A percentile compares a stretch with the other conserved stretches of the same genome.
Evolutionary conservation across 1,140 invertebrate species (phyloP).

Genomic region (Procambarus clarkii): DNA sequence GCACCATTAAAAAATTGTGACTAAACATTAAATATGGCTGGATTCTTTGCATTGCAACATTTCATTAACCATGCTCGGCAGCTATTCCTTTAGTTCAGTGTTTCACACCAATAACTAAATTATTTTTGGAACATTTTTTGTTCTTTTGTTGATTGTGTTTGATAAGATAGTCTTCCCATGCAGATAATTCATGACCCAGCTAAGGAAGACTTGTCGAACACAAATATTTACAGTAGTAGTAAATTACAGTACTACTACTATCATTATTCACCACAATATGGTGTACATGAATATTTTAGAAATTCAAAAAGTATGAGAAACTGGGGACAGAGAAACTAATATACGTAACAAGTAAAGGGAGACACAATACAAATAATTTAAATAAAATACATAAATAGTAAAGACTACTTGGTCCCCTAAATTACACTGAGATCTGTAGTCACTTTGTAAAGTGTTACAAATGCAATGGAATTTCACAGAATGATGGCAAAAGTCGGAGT

Average conservation of each 20-base stretch:
- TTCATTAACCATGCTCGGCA: not conserved
- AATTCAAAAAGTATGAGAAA: not conserved
- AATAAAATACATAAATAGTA: constrained; percentile 71
- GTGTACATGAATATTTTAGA: constrained; percentile 15
- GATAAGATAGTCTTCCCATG: not conserved
- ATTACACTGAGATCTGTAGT: constrained; percentile 71
- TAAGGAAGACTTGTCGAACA: constrained; percentile 2
- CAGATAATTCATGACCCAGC: not conserved
- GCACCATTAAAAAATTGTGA: not conserved
- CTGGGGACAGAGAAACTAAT: constrained; percentile 23
- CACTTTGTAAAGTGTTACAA: constrained; percentile 62
- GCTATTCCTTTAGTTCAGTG: not conserved
- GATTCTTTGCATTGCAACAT: constrained; percentile 10
- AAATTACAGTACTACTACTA: not conserved
- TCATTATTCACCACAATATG: not conserved
- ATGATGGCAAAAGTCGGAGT: constrained; percentile 21
- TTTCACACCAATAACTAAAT: no score
- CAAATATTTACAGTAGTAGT: not conserved
- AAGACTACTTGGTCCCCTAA: constrained; percentile 64
- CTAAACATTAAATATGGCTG: constrained; percentile 18
- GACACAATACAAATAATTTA: constrained; percentile 63
- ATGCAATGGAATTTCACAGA: constrained; percentile 63
- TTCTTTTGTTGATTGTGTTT: not conserved
- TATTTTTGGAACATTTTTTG: not conserved
- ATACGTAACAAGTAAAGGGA: constrained; percentile 21